Percentiles rank a stretch among this genome's conserved stretches.
These are phyloP conservation scores for Stenodera caucasica DNA, from an alignment of 2,888 invertebrate species.

Conservation along the genomic window DNA sequence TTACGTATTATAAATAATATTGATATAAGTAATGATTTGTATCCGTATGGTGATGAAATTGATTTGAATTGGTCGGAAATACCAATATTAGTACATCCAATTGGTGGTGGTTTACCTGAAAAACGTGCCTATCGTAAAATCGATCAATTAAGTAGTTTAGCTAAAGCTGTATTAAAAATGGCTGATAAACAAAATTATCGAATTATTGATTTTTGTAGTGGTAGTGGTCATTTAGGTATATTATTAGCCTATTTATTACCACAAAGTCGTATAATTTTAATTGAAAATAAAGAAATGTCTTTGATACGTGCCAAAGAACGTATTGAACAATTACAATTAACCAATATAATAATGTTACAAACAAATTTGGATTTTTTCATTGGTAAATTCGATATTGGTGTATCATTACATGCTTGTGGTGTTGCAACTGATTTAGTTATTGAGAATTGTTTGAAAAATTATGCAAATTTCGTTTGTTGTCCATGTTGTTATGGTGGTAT, in stretches of 20 bases:
- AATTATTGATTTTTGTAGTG: constrained; percentile 94
- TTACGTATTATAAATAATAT: constrained; percentile 57
- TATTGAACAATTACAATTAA: constrained; percentile 66
- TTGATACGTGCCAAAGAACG: constrained; percentile 72
- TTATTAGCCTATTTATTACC: constrained; percentile 80
- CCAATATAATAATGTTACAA: constrained; percentile 79
- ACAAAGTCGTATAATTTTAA: constrained; percentile 73
- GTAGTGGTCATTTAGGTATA: constrained; percentile 91
- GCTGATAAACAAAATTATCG: constrained; percentile 59
- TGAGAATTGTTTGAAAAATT: constrained; percentile 73
- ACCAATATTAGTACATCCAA: constrained; percentile 75
- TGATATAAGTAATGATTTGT: constrained; percentile 46
- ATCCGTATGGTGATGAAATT: constrained; percentile 54
- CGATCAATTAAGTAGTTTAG: constrained; percentile 84
- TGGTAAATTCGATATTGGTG: constrained; percentile 81
- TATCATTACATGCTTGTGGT: constrained; percentile 92
- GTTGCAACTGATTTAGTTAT: constrained; percentile 92
- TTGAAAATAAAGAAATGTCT: constrained; percentile 92
- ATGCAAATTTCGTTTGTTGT: constrained; percentile 84
- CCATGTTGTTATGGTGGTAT: constrained; percentile 95
- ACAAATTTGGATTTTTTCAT: constrained; percentile 89
- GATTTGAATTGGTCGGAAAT: constrained; percentile 70
- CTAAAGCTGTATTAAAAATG: constrained; percentile 72
- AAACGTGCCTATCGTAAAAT: constrained; percentile 76
- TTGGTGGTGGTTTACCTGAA: constrained; percentile 74